These are phyloP conservation scores for Galleria mellonella DNA, from an alignment of 1,140 invertebrate genomes.

Conservation along the genomic window DNA sequence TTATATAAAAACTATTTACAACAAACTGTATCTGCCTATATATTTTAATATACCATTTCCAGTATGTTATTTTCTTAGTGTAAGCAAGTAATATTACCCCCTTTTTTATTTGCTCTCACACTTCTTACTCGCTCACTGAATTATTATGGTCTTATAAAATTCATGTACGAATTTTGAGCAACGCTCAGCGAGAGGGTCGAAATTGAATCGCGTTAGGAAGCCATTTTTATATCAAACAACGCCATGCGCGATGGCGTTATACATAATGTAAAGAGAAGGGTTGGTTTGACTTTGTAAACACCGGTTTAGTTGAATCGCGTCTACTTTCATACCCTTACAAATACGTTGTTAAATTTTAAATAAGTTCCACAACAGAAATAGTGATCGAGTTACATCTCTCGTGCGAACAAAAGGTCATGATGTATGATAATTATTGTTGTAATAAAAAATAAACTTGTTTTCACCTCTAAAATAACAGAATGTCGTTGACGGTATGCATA, in stretches of 20 bases:
- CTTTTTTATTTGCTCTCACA: neutral
- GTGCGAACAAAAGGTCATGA: neutral
- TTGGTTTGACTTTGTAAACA: slow-evolving; percentile 9
- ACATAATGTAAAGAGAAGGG: slow-evolving; percentile 15
- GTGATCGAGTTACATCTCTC: slow-evolving; percentile 2
- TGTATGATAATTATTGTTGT: slow-evolving; percentile 2
- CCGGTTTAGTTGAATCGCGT: slow-evolving; percentile 4
- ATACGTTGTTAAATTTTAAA: too few species aligned
- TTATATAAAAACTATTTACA: too few species aligned
- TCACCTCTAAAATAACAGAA: slow-evolving; percentile 1
- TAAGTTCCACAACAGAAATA: too few species aligned
- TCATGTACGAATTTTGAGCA: slow-evolving; percentile 21
- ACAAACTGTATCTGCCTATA: too few species aligned
- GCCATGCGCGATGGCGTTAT: slow-evolving; percentile 6
- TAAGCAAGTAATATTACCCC: neutral
- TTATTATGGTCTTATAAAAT: slow-evolving; percentile 20
- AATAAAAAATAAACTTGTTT: slow-evolving; percentile 3
- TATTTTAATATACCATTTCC: too few species aligned
- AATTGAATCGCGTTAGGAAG: slow-evolving; percentile 26
- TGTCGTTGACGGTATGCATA: slow-evolving; percentile 1
- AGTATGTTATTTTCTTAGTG: neutral
- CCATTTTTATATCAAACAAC: slow-evolving; percentile 20
- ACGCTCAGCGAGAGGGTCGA: slow-evolving; percentile 8
- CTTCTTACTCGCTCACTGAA: slow-evolving; percentile 3
- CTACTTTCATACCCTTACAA: too few species aligned